Base-by-base conservation (phyloP, 2,113 vertebrate species). In the Silurus glanis region DNA sequence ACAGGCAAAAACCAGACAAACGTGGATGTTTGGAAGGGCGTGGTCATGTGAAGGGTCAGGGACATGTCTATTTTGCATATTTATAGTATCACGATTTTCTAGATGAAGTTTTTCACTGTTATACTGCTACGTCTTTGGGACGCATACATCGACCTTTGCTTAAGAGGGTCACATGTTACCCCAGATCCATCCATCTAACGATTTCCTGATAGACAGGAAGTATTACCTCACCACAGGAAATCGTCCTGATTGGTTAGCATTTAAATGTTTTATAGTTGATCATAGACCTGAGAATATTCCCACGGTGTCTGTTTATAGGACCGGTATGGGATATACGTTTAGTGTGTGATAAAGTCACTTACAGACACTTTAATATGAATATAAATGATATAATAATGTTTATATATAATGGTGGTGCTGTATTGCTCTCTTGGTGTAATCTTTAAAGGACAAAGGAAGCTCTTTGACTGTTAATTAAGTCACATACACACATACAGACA, bases 401-500 rank as follows among this genome's bases (percentile, higher is more conserved):
- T 1, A 9, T 37, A 37, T 19, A 58, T 37, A 58, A 59, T 37
- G 53, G 55, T 59, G n/a, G 16, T 79, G n/a, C 12, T 76, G 19
- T 55, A 16, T 6, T 6, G 14, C 13, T 49, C 53, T 37, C 53
- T 37, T 4, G 1, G 13, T 28, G 76, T 79, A 19, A 19, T 28
- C 51, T 55, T 16, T 6, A 72, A 58, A 83, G 66, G 51, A 83
- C 49, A 83, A 83, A 72, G 16, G 49, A 72, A 53, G 25, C 61
- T 64, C 47, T 80, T 75, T 66, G 37, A 83, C 83, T 66, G 80
- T 80, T 83, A 66, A 79, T 59, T 37, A 47, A 61, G 25, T 9
- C 47, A 9, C 61, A 62, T 37, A 64, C 45, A 64, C 59, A 49
- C 37, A 3, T 25, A 10, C 76, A 45, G 7, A 4, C 64, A 67